Base-by-base conservation (phyloP, 2,888 invertebrate genomes). In the Gerosis bhagava region DNA sequence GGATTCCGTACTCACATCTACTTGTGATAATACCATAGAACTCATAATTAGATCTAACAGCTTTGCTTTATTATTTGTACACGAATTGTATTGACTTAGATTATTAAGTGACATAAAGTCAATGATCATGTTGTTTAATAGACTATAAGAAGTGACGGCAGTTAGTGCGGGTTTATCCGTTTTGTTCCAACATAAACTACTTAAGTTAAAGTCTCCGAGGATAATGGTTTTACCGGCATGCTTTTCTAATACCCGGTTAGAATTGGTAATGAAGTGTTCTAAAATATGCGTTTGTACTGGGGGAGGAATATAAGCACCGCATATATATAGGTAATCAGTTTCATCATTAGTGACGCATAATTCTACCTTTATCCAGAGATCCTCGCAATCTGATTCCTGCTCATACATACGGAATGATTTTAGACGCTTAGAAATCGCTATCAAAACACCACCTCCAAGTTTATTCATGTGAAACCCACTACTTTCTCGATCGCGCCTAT, bases 361-460 rank as follows among this genome's bases (percentile, higher is more conserved):
- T 8, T 51, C 34, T 2, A 51, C 3, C 6, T 21, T 46, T 12
- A 52, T 31, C 51, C 48, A 51, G n/a, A 51, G n/a, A 32, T 51
- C 10, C 11, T 26, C 11, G 11, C 26, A 26, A 3, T 26, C 26
- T 11, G 26, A 26, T 26, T 26, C 26, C 3, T 3, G 11, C 2
- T 3, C 26, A 6, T 11, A 11, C n/a, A 26, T 3, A 26, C 19
- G 19, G 19, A 5, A 19, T 19, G 19, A 19, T 6, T 19, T 19
- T 5, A 19, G 3, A 6, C 6, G 19, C 6, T 19, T 19, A 19
- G 19, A 3, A 5, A 19, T 19, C 3, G 19, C 19, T 19, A 19
- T 19, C 3, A 19, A 6, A 19, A 19, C 19, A 3, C 19, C 19
- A 19, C 19, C 19, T 6, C 19, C 19, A 3, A 5, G 4, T 6